phyloP scores from a whole-genome alignment of 2,888 invertebrate genomes.

The Prenolepis imparis region DNA sequence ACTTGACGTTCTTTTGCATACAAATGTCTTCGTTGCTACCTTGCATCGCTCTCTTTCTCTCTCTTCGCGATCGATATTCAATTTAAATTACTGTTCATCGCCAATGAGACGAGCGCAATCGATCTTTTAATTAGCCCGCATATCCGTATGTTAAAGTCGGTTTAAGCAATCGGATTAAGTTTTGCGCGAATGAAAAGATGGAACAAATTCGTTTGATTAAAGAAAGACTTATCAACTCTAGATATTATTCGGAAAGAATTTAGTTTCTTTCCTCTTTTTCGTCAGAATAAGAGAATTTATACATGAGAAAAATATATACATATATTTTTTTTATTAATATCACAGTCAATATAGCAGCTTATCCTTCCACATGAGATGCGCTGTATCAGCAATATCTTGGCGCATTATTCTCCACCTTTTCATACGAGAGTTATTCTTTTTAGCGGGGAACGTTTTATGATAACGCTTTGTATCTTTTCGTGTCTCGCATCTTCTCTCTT shows the following conservation, averaged over 20 bases:
- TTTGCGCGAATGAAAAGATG: neutral
- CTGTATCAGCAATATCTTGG: neutral
- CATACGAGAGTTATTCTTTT: neutral
- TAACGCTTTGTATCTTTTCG: neutral
- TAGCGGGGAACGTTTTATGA: neutral
- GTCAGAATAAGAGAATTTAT: neutral
- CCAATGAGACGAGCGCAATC: slow-evolving; percentile 1
- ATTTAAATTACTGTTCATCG: slow-evolving; percentile 23
- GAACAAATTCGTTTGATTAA: neutral
- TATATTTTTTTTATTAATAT: neutral
- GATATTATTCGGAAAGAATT: neutral
- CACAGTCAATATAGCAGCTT: neutral
- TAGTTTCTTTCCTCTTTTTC: neutral
- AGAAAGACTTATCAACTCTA: neutral
- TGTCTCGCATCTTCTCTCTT: neutral
- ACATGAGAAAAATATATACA: neutral
- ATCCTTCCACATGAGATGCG: neutral
- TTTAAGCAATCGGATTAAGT: neutral
- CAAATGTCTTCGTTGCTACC: too few species aligned
- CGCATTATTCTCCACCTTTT: neutral
- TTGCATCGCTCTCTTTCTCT: neutral
- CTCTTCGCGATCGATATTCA: slow-evolving; percentile 4
- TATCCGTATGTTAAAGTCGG: neutral
- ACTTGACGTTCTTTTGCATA: slow-evolving; percentile 9
- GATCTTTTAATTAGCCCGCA: slow-evolving; percentile 3